Percentiles rank a stretch among this genome's conserved stretches.
Conservation (phyloP, 1,140 invertebrate genomes). For the Cylas formicarius region DNA sequence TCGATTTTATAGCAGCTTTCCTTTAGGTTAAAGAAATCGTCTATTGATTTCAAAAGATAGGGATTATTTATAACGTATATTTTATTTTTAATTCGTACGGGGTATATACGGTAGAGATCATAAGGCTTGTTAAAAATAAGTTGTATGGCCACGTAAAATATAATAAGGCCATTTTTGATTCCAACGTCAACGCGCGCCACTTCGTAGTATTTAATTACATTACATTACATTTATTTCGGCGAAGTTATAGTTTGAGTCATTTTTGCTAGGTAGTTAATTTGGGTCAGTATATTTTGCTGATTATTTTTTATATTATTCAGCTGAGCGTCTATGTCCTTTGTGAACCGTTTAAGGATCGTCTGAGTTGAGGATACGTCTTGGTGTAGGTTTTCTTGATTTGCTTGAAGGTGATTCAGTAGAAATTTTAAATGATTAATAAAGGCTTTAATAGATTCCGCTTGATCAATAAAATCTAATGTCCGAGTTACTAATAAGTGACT, state of each 20-base stretch:
- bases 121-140: too few species aligned
- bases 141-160: too few species aligned
- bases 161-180: too few species aligned
- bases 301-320: constrained; percentile 1
- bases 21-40: too few species aligned
- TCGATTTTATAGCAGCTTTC: too few species aligned
- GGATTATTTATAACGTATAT: too few species aligned
- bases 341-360: constrained; percentile 3
- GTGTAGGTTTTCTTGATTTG: constrained; percentile 5
- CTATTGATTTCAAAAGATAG: too few species aligned
- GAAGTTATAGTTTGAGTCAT: constrained; percentile 1
- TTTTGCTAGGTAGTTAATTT: neutral
- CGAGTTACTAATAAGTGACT: neutral
- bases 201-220: too few species aligned
- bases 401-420: constrained; percentile 4
- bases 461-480: neutral
- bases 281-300: neutral
- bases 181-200: too few species aligned
- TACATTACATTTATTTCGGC: too few species aligned
- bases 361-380: constrained; percentile 1
- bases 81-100: too few species aligned
- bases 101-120: too few species aligned
- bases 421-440: constrained; percentile 9
- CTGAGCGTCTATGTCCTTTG: constrained; percentile 2
- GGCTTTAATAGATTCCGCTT: neutral